Percentiles rank a stretch among this genome's conserved stretches.
phyloP scores from a whole-genome alignment of 1,140 invertebrate species.

The Radopholus similis region DNA sequence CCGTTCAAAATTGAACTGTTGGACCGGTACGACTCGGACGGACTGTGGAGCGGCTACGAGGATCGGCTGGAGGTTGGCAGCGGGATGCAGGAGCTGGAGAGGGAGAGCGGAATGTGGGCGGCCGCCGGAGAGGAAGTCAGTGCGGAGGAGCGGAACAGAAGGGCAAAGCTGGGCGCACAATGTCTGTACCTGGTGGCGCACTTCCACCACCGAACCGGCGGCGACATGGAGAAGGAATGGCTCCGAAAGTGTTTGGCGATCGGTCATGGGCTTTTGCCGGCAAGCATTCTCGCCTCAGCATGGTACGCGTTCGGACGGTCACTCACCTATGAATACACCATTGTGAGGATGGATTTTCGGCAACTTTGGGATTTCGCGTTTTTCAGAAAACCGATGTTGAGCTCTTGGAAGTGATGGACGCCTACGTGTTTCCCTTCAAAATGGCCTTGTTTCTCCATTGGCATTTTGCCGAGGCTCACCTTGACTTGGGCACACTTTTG shows the following conservation, averaged over 20 bases:
- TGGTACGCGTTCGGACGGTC: conserved; percentile 15
- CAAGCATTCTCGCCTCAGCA: conserved; percentile 7
- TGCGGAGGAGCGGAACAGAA: not conserved
- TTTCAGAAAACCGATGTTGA: conserved; percentile 9
- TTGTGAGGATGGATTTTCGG: conserved; percentile 4
- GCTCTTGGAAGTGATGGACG: conserved; percentile 31
- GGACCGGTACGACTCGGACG: conserved; percentile 16
- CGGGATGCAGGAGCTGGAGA: too few relatives aligned
- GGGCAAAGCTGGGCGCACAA: conserved; percentile 12
- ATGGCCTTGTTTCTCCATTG: conserved; percentile 34
- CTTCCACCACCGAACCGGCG: conserved; percentile 15
- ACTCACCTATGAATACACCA: conserved; percentile 17
- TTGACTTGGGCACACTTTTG: conserved; percentile 36
- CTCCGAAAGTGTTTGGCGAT: conserved; percentile 21
- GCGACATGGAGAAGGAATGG: conserved; percentile 1
- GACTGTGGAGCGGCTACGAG: conserved; percentile 4
- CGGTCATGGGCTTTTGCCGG: not conserved
- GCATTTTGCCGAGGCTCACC: conserved; percentile 31
- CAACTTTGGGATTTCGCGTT: too few relatives aligned
- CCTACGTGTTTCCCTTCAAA: conserved; percentile 36
- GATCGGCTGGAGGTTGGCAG: conserved; percentile 1
- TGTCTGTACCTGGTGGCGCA: conserved; percentile 22
- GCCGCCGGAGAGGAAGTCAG: not conserved
- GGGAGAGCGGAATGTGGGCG: not conserved
- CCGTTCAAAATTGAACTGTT: conserved; percentile 13